phyloP scores from a whole-genome alignment of 2,888 invertebrate species.

The Chymomyza amoena region DNA sequence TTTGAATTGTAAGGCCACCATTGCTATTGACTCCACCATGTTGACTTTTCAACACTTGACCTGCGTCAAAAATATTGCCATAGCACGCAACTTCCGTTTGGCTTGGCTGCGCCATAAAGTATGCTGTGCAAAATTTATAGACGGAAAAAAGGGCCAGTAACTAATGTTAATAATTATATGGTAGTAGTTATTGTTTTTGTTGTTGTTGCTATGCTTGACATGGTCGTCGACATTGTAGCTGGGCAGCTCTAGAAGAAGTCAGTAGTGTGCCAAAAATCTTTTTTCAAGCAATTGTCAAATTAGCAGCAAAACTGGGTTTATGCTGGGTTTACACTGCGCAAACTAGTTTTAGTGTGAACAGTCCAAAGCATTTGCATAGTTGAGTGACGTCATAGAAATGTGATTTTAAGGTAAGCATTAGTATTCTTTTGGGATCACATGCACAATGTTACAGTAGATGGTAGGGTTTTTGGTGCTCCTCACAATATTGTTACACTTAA shows the following conservation, averaged over 20 bases:
- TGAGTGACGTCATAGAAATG: no score
- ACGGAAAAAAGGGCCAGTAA: slow-evolving; percentile 24
- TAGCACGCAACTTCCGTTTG: slow-evolving; percentile 70
- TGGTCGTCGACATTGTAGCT: not conserved
- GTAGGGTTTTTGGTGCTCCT: no score
- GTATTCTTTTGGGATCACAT: no score
- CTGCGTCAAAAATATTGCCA: slow-evolving; percentile 52
- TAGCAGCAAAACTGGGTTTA: no score
- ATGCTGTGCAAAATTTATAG: slow-evolving; percentile 12
- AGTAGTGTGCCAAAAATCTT: slow-evolving; percentile 29
- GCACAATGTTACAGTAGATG: no score
- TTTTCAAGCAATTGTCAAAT: no score
- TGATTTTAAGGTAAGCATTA: no score
- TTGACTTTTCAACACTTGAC: slow-evolving; percentile 60
- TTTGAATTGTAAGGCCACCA: slow-evolving; percentile 31
- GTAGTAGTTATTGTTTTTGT: slow-evolving; percentile 20
- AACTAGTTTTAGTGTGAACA: no score
- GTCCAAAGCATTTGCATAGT: no score
- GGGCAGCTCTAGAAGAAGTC: slow-evolving; percentile 29
- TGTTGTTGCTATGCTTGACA: not conserved
- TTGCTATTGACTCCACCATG: not conserved
- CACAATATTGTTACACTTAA: no score
- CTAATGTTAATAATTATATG: slow-evolving; percentile 63
- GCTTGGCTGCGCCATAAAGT: slow-evolving; percentile 11
- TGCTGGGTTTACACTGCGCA: no score